Conservation (phyloP, 2,888 invertebrate species). For the Petrolisthes cinctipes region DNA sequence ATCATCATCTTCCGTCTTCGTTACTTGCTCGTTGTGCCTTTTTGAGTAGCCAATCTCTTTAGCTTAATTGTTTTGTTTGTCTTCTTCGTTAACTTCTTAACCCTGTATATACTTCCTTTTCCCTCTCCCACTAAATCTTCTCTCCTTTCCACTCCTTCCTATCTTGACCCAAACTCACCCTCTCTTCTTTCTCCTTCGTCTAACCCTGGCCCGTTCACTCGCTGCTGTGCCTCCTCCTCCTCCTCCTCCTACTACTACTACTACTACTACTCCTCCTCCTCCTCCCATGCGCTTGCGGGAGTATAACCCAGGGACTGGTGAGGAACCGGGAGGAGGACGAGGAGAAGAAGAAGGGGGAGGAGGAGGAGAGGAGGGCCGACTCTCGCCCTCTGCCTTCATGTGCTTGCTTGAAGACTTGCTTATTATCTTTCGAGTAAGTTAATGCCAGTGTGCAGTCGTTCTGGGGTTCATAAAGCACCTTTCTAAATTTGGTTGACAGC, state of each 20-base stretch:
- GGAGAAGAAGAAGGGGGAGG: background rate
- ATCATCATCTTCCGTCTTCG: background rate
- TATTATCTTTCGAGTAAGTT: too few relatives aligned
- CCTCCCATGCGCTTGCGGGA: background rate
- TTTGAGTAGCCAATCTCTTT: background rate
- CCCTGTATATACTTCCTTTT: slow-evolving; percentile 3
- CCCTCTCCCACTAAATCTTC: background rate
- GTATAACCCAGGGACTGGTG: background rate
- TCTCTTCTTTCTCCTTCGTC: background rate
- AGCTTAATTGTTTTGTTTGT: background rate
- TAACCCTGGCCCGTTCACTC: background rate
- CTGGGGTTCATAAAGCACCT: too few relatives aligned
- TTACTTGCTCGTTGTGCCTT: background rate
- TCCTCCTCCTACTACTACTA: too few relatives aligned
- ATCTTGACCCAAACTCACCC: background rate
- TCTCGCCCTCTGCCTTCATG: too few relatives aligned
- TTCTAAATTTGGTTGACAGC: too few relatives aligned
- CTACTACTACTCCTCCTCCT: too few relatives aligned
- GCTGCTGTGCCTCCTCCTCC: background rate
- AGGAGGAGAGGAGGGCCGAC: background rate
- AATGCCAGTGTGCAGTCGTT: too few relatives aligned
- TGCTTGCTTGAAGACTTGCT: too few relatives aligned
- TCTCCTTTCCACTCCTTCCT: background rate
- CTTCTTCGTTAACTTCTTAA: too few relatives aligned
- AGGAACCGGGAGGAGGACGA: background rate